Evolutionary conservation across 2,113 vertebrate species (phyloP).

Genomic region (Numida meleagris): DNA sequence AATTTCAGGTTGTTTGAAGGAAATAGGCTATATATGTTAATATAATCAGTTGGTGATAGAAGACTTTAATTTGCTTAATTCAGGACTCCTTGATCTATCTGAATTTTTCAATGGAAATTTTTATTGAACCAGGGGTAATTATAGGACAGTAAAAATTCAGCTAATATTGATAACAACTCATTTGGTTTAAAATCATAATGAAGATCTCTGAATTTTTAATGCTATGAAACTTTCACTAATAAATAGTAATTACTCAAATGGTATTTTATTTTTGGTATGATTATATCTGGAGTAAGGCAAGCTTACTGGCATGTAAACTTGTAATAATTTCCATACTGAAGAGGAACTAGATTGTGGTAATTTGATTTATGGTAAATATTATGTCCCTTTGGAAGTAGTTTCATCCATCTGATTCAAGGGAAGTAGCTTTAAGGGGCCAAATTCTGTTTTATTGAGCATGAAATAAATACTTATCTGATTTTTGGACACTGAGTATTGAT

Average conservation of each 20-base stretch:
- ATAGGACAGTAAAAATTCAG: neutral
- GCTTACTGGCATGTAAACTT: neutral
- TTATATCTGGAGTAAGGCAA: neutral
- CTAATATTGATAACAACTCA: neutral
- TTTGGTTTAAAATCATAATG: neutral
- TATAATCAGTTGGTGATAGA: neutral
- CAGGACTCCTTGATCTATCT: neutral
- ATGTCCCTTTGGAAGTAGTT: neutral
- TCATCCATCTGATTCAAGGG: neutral
- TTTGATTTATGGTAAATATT: neutral
- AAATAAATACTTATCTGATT: neutral
- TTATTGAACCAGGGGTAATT: neutral
- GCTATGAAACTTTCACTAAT: neutral
- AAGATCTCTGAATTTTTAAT: neutral
- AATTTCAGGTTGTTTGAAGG: neutral
- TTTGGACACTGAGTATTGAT: neutral
- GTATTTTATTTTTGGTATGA: neutral
- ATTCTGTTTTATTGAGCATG: neutral
- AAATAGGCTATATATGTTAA: neutral
- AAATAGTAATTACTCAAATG: neutral
- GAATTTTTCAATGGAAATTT: neutral
- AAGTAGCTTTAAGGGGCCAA: neutral
- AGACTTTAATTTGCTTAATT: neutral
- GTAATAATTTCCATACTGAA: neutral
- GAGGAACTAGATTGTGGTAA: rapidly evolving